Base-by-base conservation (phyloP, 2,797 vertebrate genomes). In the Petrocephalus sullivani region DNA sequence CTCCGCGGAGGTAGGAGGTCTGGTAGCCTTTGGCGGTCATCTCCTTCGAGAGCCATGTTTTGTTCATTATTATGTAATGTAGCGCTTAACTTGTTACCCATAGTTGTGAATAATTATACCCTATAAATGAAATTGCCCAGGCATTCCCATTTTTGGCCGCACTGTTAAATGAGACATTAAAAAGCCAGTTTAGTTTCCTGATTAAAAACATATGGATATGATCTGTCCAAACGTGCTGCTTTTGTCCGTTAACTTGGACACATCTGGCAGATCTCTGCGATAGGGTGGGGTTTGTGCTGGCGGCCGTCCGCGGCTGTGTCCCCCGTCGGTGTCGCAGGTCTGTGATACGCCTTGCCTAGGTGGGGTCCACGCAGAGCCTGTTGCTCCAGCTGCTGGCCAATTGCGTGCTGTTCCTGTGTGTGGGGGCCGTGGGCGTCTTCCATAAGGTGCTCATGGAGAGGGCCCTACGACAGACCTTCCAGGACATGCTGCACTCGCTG, bases 371-470 rank as follows among this genome's bases (percentile, higher is more conserved):
- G 1, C 46, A 87, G 86, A 37, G 8, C 46, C 19, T 33, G 41
- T 21, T 41, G 28, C 5, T 10, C 89, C 92, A 99, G 98, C 93
- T 99, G n/a, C 91, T 98, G 92, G 97, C 98, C 92, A 98, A 97
- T 0, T 94, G 93, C 0, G 92, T 97, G 88, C 94, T 98, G 91
- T 98, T 99, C 91, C 93, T 99, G 21, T 98, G 98, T 86, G 98
- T 98, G 71, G 96, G 94, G 90, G 91, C 37, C 12, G 96, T 97
- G 86, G 98, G 98, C 2, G 96, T 96, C n/a, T 99, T 98, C 93
- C 97, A 99, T 92, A 99, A 99, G 91, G 93, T 97, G 89, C 95
- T 97, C 75, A 97, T 99, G 97, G 97, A 98, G 92, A 97, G 96
- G 53, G 97, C 97, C 16, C 95, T 98, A 0, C 94, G 95, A 75